These are phyloP conservation scores for Mellivora capensis DNA, from an alignment of 2,113 vertebrate species.

Conservation along the genomic window DNA sequence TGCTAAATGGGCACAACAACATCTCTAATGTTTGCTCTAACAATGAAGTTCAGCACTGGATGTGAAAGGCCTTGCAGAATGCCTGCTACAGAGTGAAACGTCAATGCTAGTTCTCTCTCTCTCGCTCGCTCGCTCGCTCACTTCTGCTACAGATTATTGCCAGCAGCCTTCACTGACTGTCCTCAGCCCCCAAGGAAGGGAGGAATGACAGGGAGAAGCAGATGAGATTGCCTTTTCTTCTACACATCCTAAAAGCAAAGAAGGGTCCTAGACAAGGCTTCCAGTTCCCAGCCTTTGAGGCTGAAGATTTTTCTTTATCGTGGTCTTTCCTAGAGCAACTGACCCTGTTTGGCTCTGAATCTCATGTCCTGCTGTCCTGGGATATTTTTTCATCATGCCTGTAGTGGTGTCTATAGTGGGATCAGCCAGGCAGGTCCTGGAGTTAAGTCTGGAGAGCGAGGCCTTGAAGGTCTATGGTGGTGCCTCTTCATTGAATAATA, in stretches of 20 bases:
- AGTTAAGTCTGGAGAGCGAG: background rate
- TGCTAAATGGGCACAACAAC: background rate
- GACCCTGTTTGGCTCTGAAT: background rate
- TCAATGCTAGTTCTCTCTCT: background rate
- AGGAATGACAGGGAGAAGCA: background rate
- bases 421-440: background rate
- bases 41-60: background rate
- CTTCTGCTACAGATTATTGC: background rate
- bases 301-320: background rate
- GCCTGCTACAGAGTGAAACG: background rate
- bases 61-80: too few relatives aligned
- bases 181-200: background rate
- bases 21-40: background rate
- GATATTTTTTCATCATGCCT: background rate
- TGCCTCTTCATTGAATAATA: background rate
- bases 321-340: background rate
- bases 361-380: background rate
- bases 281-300: background rate
- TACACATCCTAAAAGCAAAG: background rate
- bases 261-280: background rate
- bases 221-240: background rate
- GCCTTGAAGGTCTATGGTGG: background rate
- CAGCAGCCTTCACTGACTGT: background rate
- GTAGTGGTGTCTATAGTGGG: background rate
- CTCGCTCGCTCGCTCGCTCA: background rate